Evolutionary conservation across 2,888 invertebrate genomes (phyloP), one percentile per base, ranked within the genome.

Genomic region (Alentia gelatinosa): DNA sequence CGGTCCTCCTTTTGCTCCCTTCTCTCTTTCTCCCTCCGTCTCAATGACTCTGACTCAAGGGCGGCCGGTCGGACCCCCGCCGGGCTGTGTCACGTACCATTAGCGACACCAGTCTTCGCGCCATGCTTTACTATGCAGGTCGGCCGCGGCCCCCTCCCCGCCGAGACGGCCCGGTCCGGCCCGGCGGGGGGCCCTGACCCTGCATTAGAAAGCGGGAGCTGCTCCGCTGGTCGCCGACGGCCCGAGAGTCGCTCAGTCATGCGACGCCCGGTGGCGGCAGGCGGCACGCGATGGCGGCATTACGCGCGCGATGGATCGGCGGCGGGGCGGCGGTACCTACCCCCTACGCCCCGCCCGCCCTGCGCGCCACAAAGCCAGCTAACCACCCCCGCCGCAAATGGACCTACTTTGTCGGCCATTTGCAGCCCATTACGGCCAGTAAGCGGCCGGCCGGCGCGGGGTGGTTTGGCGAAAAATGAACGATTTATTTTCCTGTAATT

Each of bases 401-500:
- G 68, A 26, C 68, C 68, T 30, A 68, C 68, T 68, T 68, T 68
- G 68, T 68, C 68, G 68, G 68, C 68, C 68, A 68, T 68, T 68
- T 68, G 68, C 68, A 68, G 68, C 68, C 68, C 68, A 68, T 68
- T 68, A 68, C 68, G 12, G 68, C n/a, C 68, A 4, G 26, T 68
- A 68, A 68, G 68, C 68, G 68, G 30, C 30, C 68, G 68, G 30
- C 26, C 68, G 68, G 68, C 68, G 56, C 23, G 68, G 68, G 68
- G 68, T 30, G 68, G 68, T 68, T 68, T 68, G 33, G 68, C 68
- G 68, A 68, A 68, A 68, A 68, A 68, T 68, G 68, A 68, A 68
- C 68, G 68, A 68, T 68, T 68, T 68, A 68, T 68, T 68, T 68
- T 68, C 68, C 68, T 68, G 68, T 68, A 68, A 68, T 68, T 68